Conservation (phyloP, 2,113 vertebrate species). For the Notarius lentiginosus region DNA sequence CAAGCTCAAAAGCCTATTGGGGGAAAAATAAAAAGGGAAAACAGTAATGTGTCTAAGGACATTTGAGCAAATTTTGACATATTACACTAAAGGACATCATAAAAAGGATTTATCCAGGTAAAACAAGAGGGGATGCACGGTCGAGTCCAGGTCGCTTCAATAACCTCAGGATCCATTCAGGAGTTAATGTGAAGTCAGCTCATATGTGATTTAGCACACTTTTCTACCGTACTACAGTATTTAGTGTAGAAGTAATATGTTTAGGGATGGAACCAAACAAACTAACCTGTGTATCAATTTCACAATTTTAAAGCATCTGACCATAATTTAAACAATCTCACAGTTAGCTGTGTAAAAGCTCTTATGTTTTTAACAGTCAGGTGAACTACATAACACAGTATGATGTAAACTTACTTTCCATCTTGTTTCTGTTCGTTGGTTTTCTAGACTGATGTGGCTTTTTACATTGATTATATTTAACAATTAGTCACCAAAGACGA, state of each 20-base stretch:
- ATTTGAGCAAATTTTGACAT: neutral
- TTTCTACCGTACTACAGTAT: neutral
- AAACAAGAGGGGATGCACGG: neutral
- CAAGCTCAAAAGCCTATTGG: constrained; percentile 82
- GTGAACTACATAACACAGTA: neutral
- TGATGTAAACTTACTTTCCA: neutral
- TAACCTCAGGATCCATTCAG: neutral
- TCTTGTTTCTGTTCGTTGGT: neutral
- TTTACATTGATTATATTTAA: neutral
- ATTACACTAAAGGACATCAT: neutral
- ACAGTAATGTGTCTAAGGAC: neutral
- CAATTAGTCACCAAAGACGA: no score
- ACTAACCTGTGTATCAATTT: neutral
- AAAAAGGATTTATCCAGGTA: neutral
- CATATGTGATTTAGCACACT: neutral
- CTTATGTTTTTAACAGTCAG: neutral
- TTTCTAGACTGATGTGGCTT: neutral
- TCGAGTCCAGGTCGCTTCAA: neutral
- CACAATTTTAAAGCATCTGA: neutral
- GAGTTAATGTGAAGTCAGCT: neutral
- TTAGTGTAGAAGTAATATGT: neutral
- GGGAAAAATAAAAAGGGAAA: constrained; percentile 40
- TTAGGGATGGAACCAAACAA: neutral
- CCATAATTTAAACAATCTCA: neutral
- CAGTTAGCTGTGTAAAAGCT: neutral